Base-by-base conservation (phyloP, 2,113 vertebrate species). In the Rhea americana region DNA sequence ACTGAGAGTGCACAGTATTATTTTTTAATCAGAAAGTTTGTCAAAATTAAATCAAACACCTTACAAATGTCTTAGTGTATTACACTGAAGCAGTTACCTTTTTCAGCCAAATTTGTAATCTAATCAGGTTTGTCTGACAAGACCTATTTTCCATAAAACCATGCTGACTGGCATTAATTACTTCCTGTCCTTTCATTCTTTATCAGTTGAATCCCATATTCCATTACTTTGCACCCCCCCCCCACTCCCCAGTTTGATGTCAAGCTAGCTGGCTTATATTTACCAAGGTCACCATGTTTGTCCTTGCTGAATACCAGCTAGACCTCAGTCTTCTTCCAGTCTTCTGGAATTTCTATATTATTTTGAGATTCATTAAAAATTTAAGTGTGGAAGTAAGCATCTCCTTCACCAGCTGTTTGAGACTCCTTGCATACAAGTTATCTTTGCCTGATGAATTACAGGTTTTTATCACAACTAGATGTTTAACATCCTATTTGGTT, bases 351-450 rank as follows among this genome's bases (percentile, higher is more conserved):
- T 90, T 92, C 93, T 93, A 7, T 93, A 76, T 93, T 89, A 91
- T 95, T 96, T 95, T 84, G 82, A 95, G 91, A 91, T 16, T 66
- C 53, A 96, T 96, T 96, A 96, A 96, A 96, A 96, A 96, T 96
- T 96, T 93, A 96, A 37, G 0, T 21, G 91, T 92, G 86, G 71
- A 96, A 95, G 86, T 74, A 94, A 93, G 92, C 86, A 66, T 79
- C 41, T 92, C 39, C 13, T 87, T 53, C 78, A 58, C 39, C 71
- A 95, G 93, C 62, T 96, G 37, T 93, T 73, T 73, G 84, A 96
- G 91, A 82, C 70, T 94, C 62, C 77, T 93, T 82, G 79, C 77
- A 77, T 93, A 41, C 86, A 92, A 88, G 35, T 66, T 82, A 96
- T 96, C 95, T 91, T 78, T 70, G 89, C 50, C 92, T 82, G 91